phyloP scores from a whole-genome alignment of 2,888 invertebrate genomes.

The Drosophila acutilabella region DNA sequence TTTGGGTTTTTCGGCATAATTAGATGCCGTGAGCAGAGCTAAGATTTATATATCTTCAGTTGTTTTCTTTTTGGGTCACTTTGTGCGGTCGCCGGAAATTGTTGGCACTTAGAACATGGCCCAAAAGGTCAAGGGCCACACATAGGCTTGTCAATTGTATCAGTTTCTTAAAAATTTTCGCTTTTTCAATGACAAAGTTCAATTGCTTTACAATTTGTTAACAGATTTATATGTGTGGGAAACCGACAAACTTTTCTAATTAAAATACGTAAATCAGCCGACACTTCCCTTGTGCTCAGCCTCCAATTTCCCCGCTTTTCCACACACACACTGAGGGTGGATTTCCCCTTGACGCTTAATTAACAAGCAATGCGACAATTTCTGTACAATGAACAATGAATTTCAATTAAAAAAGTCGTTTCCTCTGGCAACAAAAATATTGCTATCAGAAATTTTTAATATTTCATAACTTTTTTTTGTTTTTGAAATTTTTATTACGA shows the following conservation, averaged over 20 bases:
- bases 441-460: conserved; percentile 38
- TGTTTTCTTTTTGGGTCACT: conserved; percentile 18
- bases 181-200: not conserved
- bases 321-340: conserved; percentile 17
- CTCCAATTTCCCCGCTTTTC: not conserved
- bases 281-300: not conserved
- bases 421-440: conserved; percentile 33
- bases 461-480: conserved; percentile 17
- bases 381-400: conserved; percentile 41
- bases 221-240: conserved; percentile 48
- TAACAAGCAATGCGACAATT: conserved; percentile 54
- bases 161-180: conserved; percentile 10
- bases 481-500: conserved; percentile 3
- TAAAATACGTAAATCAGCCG: conserved; percentile 55
- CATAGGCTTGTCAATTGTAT: not conserved
- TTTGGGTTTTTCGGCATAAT: conserved; percentile 57
- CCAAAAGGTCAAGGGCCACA: conserved; percentile 33
- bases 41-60: conserved; percentile 44
- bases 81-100: conserved; percentile 62
- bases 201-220: conserved; percentile 33
- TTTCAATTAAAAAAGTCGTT: conserved; percentile 46
- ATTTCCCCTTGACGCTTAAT: conserved; percentile 32
- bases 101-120: conserved; percentile 19
- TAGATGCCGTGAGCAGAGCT: conserved; percentile 38
- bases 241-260: conserved; percentile 38